These are phyloP conservation scores for Hemicordylus capensis DNA, from an alignment of 2,113 vertebrate species.

Conservation along the genomic window DNA sequence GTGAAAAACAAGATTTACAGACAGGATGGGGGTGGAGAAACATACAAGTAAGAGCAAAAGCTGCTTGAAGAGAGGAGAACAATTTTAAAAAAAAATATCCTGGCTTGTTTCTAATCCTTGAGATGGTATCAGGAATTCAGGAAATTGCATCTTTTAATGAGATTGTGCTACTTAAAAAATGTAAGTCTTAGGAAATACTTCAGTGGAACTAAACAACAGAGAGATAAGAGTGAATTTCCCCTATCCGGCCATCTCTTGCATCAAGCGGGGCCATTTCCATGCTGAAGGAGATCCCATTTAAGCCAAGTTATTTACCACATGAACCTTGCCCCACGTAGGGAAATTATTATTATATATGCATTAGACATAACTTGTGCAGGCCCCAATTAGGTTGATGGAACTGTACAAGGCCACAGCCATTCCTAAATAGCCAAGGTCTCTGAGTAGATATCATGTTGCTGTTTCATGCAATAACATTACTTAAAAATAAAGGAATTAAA, in stretches of 20 bases:
- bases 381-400: too few species aligned
- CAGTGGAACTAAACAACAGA: not conserved
- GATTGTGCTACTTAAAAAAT: constrained; percentile 1
- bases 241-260: too few species aligned
- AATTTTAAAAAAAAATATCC: not conserved
- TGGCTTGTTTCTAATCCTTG: constrained; percentile 9
- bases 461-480: too few species aligned
- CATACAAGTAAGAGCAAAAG: not conserved
- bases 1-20: not conserved
- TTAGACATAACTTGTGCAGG: not conserved
- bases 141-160: constrained; percentile 32
- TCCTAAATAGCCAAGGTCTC: not conserved
- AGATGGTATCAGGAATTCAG: constrained; percentile 24
- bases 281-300: not conserved
- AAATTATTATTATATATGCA: not conserved
- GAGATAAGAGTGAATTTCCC: constrained; percentile 2
- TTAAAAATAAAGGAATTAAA: not conserved
- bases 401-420: not conserved
- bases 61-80: not conserved
- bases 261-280: not conserved
- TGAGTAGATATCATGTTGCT: not conserved
- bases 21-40: not conserved
- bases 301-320: not conserved
- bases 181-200: constrained; percentile 13
- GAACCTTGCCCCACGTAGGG: not conserved